These are phyloP conservation scores for Drosophila lini DNA, from an alignment of 1,140 invertebrate genomes.

Conservation along the genomic window DNA sequence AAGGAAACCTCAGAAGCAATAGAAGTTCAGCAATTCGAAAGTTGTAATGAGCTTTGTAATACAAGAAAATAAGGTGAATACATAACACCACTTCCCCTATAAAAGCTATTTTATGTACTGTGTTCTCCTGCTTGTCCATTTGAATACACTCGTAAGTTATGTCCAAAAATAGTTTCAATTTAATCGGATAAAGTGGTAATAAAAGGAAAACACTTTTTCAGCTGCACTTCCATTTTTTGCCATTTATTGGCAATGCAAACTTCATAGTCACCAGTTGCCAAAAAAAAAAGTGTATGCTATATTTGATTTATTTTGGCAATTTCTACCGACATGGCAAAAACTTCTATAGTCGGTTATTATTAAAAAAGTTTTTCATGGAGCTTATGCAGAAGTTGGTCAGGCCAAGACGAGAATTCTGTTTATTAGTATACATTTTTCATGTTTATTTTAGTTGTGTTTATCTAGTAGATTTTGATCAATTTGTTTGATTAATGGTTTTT, in stretches of 20 bases:
- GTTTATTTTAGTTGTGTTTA: background rate
- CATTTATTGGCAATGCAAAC: conserved; percentile 16
- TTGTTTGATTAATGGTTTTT: conserved; percentile 2
- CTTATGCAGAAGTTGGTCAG: conserved; percentile 5
- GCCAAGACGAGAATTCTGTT: conserved; percentile 3
- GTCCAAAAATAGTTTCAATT: conserved; percentile 11
- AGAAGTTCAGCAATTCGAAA: conserved; percentile 16
- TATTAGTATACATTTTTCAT: background rate
- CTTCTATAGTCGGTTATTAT: conserved; percentile 11
- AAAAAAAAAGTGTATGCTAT: conserved; percentile 15
- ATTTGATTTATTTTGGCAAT: conserved; percentile 23
- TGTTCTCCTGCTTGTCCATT: background rate
- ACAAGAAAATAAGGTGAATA: background rate
- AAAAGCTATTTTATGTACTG: background rate
- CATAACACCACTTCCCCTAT: background rate
- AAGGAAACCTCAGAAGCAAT: conserved; percentile 2
- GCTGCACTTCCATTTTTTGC: conserved; percentile 1
- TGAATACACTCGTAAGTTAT: conserved; percentile 1
- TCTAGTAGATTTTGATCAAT: background rate
- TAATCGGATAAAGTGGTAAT: conserved; percentile 13
- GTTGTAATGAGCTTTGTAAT: conserved; percentile 12
- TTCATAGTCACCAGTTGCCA: conserved; percentile 20
- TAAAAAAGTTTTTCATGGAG: conserved; percentile 14
- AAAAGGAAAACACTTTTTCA: conserved; percentile 12
- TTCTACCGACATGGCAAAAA: background rate